phyloP scores from a whole-genome alignment of 2,113 vertebrate species.

The Cranoglanis bouderius region DNA sequence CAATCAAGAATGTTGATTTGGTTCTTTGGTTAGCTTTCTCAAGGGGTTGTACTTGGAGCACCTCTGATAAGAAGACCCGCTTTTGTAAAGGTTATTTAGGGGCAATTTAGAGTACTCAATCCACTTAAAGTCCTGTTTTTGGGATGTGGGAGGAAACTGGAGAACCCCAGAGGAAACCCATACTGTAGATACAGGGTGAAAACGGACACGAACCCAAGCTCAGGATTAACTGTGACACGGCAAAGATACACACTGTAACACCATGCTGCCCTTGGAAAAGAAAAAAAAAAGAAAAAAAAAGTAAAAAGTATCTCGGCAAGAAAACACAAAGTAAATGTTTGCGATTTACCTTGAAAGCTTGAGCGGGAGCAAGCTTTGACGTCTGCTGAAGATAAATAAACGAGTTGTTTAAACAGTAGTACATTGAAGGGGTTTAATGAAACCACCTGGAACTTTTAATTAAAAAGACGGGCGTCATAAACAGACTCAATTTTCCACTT shows the following conservation, averaged over 20 bases:
- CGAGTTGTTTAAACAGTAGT: constrained; percentile 27
- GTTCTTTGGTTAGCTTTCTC: neutral
- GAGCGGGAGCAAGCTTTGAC: neutral
- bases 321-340: neutral
- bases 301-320: too few species aligned
- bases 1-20: neutral
- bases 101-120: neutral
- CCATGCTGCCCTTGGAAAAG: neutral
- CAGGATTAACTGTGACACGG: neutral
- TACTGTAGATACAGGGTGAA: neutral
- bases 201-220: neutral
- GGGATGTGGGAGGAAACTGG: neutral
- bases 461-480: constrained; percentile 36
- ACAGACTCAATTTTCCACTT: constrained; percentile 44
- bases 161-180: neutral
- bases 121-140: neutral
- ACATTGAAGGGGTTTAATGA: constrained; percentile 26
- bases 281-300: neutral
- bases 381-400: constrained; percentile 20
- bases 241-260: neutral
- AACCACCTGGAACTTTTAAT: constrained; percentile 38
- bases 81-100: neutral
- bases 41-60: neutral
- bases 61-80: neutral
- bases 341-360: neutral